Conservation (phyloP, 2,113 vertebrate genomes). For the Cheirogaleus medius region DNA sequence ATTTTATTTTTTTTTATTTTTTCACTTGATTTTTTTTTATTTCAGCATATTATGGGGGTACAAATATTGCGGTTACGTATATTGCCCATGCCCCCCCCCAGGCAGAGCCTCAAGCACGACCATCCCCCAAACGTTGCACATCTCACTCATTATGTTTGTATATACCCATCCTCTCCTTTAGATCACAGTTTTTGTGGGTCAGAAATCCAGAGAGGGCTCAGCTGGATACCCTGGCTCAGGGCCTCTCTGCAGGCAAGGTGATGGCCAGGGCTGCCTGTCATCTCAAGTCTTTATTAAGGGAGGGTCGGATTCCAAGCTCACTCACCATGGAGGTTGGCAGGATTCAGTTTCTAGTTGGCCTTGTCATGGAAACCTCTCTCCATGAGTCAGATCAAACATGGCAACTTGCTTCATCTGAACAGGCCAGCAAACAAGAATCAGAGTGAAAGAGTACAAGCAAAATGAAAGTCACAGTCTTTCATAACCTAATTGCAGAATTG, state of each 20-base stretch:
- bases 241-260: neutral
- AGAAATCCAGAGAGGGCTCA: neutral
- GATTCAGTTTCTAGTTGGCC: neutral
- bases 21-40: too few relatives aligned
- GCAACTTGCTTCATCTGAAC: neutral
- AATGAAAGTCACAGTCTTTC: neutral
- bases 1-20: too few relatives aligned
- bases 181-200: neutral
- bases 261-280: neutral
- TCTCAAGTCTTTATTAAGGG: neutral
- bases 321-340: neutral
- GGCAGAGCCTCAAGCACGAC: too few relatives aligned
- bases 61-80: too few relatives aligned
- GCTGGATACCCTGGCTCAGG: neutral
- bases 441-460: neutral
- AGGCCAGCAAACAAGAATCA: neutral
- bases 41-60: too few relatives aligned
- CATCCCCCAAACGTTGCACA: too few relatives aligned
- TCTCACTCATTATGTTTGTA: too few relatives aligned
- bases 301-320: neutral
- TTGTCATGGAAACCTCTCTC: neutral
- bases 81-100: too few relatives aligned
- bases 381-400: neutral
- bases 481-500: neutral
- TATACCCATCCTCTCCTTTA: too few relatives aligned